These are phyloP conservation scores for Nemotelus nigrinus DNA, from an alignment of 2,888 invertebrate species.

Conservation along the genomic window DNA sequence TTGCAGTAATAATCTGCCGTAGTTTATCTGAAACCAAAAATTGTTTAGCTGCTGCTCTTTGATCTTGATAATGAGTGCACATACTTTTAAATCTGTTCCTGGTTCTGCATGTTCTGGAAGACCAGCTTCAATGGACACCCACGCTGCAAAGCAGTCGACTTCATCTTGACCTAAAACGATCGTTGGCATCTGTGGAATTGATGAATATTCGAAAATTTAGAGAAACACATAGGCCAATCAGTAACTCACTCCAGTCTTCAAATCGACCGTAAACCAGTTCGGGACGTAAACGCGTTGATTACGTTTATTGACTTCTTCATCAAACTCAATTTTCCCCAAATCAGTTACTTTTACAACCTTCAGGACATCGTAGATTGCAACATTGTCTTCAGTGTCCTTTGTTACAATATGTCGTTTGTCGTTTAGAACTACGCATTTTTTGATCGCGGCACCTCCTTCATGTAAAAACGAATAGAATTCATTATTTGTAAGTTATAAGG, in stretches of 20 bases:
- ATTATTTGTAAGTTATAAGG: constrained; percentile 56
- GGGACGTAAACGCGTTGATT: constrained; percentile 96
- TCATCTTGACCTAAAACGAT: constrained; percentile 97
- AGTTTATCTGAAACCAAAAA: constrained; percentile 78
- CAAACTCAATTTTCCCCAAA: constrained; percentile 89
- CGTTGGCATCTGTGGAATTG: constrained; percentile 83
- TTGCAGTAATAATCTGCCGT: constrained; percentile 92
- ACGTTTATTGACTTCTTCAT: constrained; percentile 90
- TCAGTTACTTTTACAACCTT: constrained; percentile 90
- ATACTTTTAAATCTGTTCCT: constrained; percentile 63
- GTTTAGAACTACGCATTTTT: constrained; percentile 91
- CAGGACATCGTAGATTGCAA: constrained; percentile 93
- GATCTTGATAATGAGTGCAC: background rate
- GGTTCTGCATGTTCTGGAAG: constrained; percentile 73
- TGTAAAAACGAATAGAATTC: constrained; percentile 63
- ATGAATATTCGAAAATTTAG: constrained; percentile 47
- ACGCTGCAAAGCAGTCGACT: constrained; percentile 96
- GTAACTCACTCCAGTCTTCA: constrained; percentile 88
- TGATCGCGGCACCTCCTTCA: constrained; percentile 92
- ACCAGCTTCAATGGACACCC: constrained; percentile 98
- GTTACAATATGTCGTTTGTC: constrained; percentile 96
- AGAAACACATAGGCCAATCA: constrained; percentile 24
- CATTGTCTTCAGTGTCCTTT: constrained; percentile 90
- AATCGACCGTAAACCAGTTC: constrained; percentile 98
- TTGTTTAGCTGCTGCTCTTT: background rate